Conservation (phyloP, 2,113 vertebrate genomes). For the Grus americana region DNA sequence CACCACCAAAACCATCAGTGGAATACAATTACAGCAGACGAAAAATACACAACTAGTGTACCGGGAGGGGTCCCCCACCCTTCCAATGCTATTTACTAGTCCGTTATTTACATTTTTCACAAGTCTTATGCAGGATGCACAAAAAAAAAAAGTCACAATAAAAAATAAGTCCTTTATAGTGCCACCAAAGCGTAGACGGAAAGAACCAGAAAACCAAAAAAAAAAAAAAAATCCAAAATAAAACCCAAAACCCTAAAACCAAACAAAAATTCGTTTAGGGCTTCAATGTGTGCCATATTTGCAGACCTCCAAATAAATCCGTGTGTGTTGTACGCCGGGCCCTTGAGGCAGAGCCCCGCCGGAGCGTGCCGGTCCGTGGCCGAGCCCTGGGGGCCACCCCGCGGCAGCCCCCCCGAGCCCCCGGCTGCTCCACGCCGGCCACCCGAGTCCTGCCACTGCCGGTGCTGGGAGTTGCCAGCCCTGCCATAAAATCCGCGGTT, state of each 20-base stretch:
- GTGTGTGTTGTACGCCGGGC: neutral
- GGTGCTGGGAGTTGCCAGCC: conserved; percentile 20
- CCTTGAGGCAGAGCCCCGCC: neutral
- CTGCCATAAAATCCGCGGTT: conserved; percentile 18
- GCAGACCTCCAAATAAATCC: conserved; percentile 51
- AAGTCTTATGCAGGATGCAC: conserved; percentile 74
- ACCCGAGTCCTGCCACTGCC: neutral
- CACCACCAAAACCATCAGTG: conserved; percentile 73
- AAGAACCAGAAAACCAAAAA: conserved; percentile 1
- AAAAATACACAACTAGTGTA: conserved; percentile 81
- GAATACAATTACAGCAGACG: conserved; percentile 80
- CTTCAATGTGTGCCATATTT: conserved; percentile 2
- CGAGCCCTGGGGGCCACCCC: neutral
- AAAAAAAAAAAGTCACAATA: neutral
- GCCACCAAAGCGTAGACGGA: conserved; percentile 53
- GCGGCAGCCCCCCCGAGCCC: neutral
- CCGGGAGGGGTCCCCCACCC: conserved; percentile 57
- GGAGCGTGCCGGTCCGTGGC: neutral
- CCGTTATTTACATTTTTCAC: conserved; percentile 94
- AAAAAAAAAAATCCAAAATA: neutral
- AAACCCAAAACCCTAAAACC: neutral
- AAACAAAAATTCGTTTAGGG: neutral
- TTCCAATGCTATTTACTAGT: conserved; percentile 78
- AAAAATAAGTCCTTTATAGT: conserved; percentile 57
- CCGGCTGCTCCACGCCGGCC: neutral